Evolutionary conservation across 1,140 invertebrate species (phyloP).

Genomic region (Magallana ariakensis): DNA sequence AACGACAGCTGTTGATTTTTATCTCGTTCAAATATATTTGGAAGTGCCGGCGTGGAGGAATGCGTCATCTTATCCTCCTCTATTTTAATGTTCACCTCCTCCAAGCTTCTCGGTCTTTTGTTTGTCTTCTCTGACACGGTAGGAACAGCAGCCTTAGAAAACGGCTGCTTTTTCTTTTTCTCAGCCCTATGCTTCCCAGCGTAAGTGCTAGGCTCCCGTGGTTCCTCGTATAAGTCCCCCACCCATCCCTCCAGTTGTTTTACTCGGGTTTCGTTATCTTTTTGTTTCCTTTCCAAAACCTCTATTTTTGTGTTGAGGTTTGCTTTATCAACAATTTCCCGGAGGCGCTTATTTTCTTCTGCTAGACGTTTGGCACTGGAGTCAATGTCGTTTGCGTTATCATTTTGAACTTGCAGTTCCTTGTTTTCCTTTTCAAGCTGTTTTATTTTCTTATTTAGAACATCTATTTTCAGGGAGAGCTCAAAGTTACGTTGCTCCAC

Average conservation of each 20-base stretch:
- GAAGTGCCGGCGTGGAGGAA: slow-evolving; percentile 49
- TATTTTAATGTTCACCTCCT: slow-evolving; percentile 49
- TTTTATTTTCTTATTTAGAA: slow-evolving; percentile 58
- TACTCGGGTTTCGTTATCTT: slow-evolving; percentile 54
- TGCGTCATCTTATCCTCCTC: slow-evolving; percentile 50
- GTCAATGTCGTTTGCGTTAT: slow-evolving; percentile 63
- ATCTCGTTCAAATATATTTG: slow-evolving; percentile 45
- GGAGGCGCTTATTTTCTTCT: slow-evolving; percentile 62
- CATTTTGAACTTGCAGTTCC: slow-evolving; percentile 59
- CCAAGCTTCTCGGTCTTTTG: slow-evolving; percentile 49
- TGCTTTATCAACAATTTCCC: slow-evolving; percentile 42
- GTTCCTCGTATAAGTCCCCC: slow-evolving; percentile 51
- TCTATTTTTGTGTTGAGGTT: slow-evolving; percentile 49
- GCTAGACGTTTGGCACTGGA: slow-evolving; percentile 59
- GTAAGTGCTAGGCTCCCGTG: background rate
- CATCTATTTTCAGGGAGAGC: slow-evolving; percentile 59
- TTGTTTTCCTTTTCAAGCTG: slow-evolving; percentile 61
- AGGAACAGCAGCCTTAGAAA: slow-evolving; percentile 47
- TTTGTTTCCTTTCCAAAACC: slow-evolving; percentile 56
- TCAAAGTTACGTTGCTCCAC: slow-evolving; percentile 63
- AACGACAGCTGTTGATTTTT: slow-evolving; percentile 39
- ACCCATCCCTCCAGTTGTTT: slow-evolving; percentile 60
- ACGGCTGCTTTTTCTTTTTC: slow-evolving; percentile 47
- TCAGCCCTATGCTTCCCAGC: background rate
- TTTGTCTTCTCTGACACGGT: slow-evolving; percentile 1